Evolutionary conservation across 2,888 invertebrate genomes (phyloP), one percentile per base, ranked within the genome.

Genomic region (Oscheius sp.): DNA sequence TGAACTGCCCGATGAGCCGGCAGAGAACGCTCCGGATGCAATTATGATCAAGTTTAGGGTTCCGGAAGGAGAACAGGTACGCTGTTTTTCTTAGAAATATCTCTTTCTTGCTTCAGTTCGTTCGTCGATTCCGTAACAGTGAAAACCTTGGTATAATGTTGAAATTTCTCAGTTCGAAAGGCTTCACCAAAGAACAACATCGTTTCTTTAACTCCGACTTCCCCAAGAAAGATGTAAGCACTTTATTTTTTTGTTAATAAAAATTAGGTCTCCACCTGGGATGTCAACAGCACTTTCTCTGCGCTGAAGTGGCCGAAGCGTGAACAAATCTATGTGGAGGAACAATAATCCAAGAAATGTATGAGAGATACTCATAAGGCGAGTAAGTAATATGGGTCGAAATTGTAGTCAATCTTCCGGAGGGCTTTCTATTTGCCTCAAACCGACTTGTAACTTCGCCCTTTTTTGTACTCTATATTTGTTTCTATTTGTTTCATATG

Each of bases 221-320:
- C 54, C 84, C 84, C 12, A 80, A 79, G 50, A 80, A 81, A 62
- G 82, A 84, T 44, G 78, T 84, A 41, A 72, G 77, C 56, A 17
- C 9, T 14, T 36, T 20, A 20, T 22, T 50, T 8, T 17, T 12
- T 63, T 56, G 28, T 49, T 2, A 20, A 17, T 8, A 67, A 22
- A 63, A 49, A 20, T 17, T 14, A 94, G 93, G 89, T 94, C 76
- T 93, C 94, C 74, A 89, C 91, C 75, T 89, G 93, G 88, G 91
- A 94, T 88, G 89, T 89, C 50, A 90, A 89, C 84, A 90, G 91
- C 87, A 92, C 94, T 72, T 89, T 96, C 80, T 90, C 91, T 87
- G 91, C 92, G 80, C 89, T 94, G 80, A 94, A 94, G 87, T 90
- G 95, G 83, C 94, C 90, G 88, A 92, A 94, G 63, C 94, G 95